These are phyloP conservation scores for Galaxias olidus DNA, from an alignment of 2,797 vertebrate species.

Conservation along the genomic window DNA sequence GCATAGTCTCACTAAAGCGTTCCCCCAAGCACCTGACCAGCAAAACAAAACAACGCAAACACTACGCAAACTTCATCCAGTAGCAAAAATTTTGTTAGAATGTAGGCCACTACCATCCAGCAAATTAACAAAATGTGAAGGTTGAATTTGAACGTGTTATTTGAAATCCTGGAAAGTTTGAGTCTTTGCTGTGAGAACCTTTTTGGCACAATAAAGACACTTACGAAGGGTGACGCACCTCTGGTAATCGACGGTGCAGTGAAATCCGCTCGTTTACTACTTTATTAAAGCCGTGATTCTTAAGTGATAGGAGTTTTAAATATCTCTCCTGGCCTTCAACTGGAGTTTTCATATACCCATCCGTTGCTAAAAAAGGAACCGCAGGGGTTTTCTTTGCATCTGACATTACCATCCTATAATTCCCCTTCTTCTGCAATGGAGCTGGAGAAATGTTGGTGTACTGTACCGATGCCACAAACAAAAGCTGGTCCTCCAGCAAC, in stretches of 20 bases:
- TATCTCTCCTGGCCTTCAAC: slow-evolving; percentile 45
- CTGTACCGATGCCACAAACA: slow-evolving; percentile 55
- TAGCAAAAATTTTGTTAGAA: too few relatives aligned
- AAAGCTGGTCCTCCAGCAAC: slow-evolving; percentile 82
- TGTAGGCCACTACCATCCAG: background rate
- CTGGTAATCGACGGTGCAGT: slow-evolving; percentile 75
- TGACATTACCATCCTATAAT: slow-evolving; percentile 73
- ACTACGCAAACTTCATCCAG: background rate
- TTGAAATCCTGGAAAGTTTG: background rate
- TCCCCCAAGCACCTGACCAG: slow-evolving; percentile 78
- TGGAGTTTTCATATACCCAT: slow-evolving; percentile 35
- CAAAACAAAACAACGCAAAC: background rate
- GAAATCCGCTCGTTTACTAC: slow-evolving; percentile 69
- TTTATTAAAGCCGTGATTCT: slow-evolving; percentile 68
- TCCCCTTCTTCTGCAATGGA: slow-evolving; percentile 53
- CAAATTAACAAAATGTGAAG: background rate
- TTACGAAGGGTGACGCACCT: slow-evolving; percentile 83
- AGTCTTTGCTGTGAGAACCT: background rate
- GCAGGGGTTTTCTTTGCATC: slow-evolving; percentile 37
- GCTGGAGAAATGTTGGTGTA: slow-evolving; percentile 40
- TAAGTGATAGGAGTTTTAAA: slow-evolving; percentile 45
- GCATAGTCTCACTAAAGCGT: slow-evolving; percentile 70
- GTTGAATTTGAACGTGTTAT: background rate
- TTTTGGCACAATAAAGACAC: slow-evolving; percentile 52
- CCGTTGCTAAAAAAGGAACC: slow-evolving; percentile 25